Evolutionary conservation across 1,140 invertebrate genomes (phyloP), one percentile per base, ranked within the genome.

Genomic region (Cydia splendana): DNA sequence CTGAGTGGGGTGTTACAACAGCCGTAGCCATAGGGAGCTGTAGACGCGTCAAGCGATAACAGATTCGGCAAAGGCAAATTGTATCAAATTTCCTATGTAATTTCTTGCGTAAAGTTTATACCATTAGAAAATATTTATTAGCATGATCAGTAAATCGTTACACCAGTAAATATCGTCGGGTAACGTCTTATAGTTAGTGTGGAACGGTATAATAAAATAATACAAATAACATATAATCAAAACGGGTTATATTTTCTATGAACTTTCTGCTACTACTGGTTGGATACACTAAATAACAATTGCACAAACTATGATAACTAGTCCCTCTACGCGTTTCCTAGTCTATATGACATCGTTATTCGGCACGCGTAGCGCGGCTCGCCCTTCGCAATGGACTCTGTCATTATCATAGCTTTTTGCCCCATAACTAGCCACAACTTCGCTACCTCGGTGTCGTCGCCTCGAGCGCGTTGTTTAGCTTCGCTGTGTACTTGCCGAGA

Each of bases 391-490:
- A 62, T 62, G 57, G 57, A 62, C 57, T 62, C n/a, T 62, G 57
- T 62, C 57, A 62, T 62, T 62, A 62, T 62, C 57, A 62, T 62
- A 62, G 57, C 57, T 62, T 62, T 62, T 62, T 62, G 57, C 57
- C 57, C 57, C 57, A 62, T 62, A 62, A 62, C 57, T 62, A 62
- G 57, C 57, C 57, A 12, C 57, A 62, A 24, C 57, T 10, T 24
- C 18, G 57, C 57, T 18, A 62, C 57, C 20, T 62, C 57, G 57
- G 57, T 62, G 20, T 20, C 57, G 20, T 62, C 57, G 57, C 57
- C 57, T 62, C 57, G 18, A 62, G 57, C 57, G 1, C 57, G 57
- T 62, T 62, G 57, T 62, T 62, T 62, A 2, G 57, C 57, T 62
- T 62, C 10, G 57, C 20, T 20, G 57, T 24, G 53, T 57, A 57